phyloP scores from a whole-genome alignment of 2,113 vertebrate genomes.

The Orthonyx spaldingii region DNA sequence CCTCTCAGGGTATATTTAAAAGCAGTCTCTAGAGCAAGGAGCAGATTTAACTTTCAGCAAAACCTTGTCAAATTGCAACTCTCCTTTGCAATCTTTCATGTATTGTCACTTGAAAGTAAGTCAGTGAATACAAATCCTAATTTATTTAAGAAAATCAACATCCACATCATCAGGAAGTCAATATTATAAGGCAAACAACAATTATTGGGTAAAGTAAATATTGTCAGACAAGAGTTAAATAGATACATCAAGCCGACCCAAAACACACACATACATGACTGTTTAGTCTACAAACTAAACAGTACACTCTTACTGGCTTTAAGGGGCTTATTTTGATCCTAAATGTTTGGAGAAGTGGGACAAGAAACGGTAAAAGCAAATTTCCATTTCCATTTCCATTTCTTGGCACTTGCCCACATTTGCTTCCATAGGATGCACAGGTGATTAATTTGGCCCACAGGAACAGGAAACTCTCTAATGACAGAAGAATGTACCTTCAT shows the following conservation, averaged over 20 bases:
- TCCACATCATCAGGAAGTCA: background rate
- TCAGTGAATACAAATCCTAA: background rate
- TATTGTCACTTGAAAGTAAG: background rate
- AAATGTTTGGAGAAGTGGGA: background rate
- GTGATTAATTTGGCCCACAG: background rate
- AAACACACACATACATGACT: background rate
- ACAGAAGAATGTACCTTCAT: background rate
- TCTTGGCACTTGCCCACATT: background rate
- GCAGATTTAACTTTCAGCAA: background rate
- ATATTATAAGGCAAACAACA: background rate
- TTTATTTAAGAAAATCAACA: background rate
- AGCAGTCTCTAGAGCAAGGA: background rate
- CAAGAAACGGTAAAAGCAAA: background rate
- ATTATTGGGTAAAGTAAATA: rapidly evolving
- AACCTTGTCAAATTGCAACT: background rate
- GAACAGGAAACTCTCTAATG: background rate
- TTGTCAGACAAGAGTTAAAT: background rate
- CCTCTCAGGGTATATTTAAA: background rate
- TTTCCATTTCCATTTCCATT: background rate
- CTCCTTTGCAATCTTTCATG: background rate
- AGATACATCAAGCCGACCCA: background rate
- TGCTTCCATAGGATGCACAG: background rate
- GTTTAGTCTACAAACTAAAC: background rate
- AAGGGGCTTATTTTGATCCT: background rate
- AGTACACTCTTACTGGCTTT: background rate